Evolutionary conservation across 2,888 invertebrate genomes (phyloP).

Genomic region (Cerastoderma edule): DNA sequence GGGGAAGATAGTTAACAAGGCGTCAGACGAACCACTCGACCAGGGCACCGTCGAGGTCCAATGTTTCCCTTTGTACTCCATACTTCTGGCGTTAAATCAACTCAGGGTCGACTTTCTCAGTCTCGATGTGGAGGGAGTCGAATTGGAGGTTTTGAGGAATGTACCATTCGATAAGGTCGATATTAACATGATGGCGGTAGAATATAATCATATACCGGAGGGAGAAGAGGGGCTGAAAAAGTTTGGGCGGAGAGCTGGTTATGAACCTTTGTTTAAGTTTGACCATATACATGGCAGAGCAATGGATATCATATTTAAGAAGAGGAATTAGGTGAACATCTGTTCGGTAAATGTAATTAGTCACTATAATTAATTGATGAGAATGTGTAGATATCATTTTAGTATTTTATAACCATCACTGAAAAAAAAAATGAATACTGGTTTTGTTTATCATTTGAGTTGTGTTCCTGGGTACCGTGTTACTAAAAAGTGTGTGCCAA

Average conservation of each 20-base stretch:
- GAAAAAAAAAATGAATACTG: too few relatives aligned
- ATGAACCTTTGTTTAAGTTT: conserved; percentile 59
- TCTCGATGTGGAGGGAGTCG: conserved; percentile 87
- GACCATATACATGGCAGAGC: conserved; percentile 61
- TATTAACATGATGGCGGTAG: conserved; percentile 83
- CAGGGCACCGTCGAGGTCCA: conserved; percentile 87
- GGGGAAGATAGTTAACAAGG: too few relatives aligned
- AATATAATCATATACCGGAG: conserved; percentile 61
- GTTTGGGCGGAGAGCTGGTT: conserved; percentile 56
- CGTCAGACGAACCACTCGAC: too few relatives aligned
- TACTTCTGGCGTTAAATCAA: conserved; percentile 91
- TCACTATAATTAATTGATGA: too few relatives aligned
- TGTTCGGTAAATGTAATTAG: too few relatives aligned
- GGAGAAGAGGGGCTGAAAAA: conserved; percentile 36
- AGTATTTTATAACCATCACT: too few relatives aligned
- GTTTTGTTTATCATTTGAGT: too few relatives aligned
- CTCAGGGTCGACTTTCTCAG: conserved; percentile 89
- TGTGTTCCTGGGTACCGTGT: too few relatives aligned
- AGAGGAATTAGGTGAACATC: too few relatives aligned
- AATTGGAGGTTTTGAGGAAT: conserved; percentile 86
- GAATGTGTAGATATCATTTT: too few relatives aligned
- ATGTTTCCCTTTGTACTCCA: conserved; percentile 93
- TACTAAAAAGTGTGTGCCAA: too few relatives aligned
- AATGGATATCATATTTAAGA: conserved; percentile 63
- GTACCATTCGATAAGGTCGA: conserved; percentile 86